phyloP scores from a whole-genome alignment of 2,113 vertebrate species.

The Pelobates fuscus region DNA sequence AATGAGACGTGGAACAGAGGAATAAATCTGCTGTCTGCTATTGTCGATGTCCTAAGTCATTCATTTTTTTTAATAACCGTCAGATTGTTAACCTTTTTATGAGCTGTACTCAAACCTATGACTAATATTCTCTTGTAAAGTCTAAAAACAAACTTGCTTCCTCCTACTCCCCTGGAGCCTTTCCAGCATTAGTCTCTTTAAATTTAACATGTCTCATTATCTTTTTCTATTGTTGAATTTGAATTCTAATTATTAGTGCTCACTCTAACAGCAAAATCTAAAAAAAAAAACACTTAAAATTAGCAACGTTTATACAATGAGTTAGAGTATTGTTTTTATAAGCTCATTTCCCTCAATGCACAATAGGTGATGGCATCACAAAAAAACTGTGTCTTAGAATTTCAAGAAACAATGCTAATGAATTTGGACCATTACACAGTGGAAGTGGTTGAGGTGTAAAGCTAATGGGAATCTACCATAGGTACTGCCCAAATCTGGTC shows the following conservation, averaged over 20 bases:
- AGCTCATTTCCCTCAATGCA: constrained; percentile 37
- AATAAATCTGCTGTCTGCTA: too few relatives aligned
- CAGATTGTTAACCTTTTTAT: background rate
- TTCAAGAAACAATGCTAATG: constrained; percentile 16
- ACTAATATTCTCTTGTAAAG: constrained; percentile 37
- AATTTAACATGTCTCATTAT: constrained; percentile 32
- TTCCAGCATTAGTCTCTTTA: constrained; percentile 13
- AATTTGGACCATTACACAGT: background rate
- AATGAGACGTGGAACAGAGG: too few relatives aligned
- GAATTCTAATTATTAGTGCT: constrained; percentile 26
- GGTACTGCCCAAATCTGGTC: too few relatives aligned
- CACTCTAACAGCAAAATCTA: constrained; percentile 32
- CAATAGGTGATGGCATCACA: constrained; percentile 34
- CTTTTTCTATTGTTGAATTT: constrained; percentile 28
- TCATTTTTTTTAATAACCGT: too few relatives aligned
- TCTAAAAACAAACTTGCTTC: constrained; percentile 10
- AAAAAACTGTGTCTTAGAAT: background rate
- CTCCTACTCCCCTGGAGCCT: constrained; percentile 20
- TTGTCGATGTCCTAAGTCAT: too few relatives aligned
- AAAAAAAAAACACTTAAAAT: constrained; percentile 27
- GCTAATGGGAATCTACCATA: background rate
- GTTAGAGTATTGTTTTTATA: constrained; percentile 41
- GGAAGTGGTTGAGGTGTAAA: background rate
- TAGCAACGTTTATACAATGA: constrained; percentile 36
- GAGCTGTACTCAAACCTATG: constrained; percentile 23